phyloP scores from a whole-genome alignment of 35 echinoderm and acorn worm species.

The Nesometra sesokonis region DNA sequence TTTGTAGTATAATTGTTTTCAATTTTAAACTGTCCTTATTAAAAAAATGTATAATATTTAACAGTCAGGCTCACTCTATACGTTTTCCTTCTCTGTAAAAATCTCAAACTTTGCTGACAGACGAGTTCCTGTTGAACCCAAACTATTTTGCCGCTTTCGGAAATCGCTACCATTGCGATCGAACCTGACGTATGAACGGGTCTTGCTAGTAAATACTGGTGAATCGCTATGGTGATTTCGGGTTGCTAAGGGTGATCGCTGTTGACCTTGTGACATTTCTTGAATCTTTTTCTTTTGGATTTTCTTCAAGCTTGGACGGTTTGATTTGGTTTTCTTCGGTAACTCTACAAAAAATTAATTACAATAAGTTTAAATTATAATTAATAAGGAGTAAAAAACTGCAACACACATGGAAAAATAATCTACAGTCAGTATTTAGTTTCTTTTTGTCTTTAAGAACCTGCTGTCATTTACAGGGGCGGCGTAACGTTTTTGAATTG shows the following conservation, averaged over 20 bases:
- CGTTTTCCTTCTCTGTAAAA: background rate
- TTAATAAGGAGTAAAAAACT: too few species aligned
- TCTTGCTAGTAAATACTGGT: background rate
- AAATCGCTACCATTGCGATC: background rate
- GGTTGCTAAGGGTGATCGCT: background rate
- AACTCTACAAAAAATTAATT: background rate
- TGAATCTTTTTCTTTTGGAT: background rate
- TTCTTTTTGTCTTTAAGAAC: too few species aligned
- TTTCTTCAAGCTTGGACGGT: background rate
- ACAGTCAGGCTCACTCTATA: background rate
- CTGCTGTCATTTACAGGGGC: too few species aligned
- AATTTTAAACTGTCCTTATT: too few species aligned
- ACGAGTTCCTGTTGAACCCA: background rate
- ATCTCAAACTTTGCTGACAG: background rate
- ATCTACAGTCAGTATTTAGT: too few species aligned
- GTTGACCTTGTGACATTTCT: background rate
- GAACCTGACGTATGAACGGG: background rate
- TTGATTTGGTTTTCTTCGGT: background rate
- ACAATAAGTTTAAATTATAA: background rate
- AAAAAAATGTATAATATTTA: too few species aligned
- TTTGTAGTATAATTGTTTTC: too few species aligned
- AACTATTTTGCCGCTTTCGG: background rate
- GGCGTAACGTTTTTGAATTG: too few species aligned
- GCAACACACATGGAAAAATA: too few species aligned
- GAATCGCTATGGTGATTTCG: background rate